phyloP scores from a whole-genome alignment of 2,797 vertebrate genomes.

The Sparus aurata region DNA sequence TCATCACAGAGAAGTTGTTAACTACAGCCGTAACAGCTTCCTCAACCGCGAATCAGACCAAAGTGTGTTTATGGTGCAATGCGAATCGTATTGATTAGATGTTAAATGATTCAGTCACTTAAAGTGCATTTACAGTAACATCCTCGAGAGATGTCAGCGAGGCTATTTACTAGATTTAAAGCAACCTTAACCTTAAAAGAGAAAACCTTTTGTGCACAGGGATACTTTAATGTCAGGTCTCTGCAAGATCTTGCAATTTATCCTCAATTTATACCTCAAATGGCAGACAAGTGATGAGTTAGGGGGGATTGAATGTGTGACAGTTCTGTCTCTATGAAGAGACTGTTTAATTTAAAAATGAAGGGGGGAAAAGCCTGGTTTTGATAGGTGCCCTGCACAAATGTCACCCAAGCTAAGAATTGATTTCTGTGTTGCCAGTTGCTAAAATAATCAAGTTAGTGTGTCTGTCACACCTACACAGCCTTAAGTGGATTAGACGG shows the following conservation, averaged over 20 bases:
- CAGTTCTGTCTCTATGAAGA: constrained; percentile 21
- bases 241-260: constrained; percentile 34
- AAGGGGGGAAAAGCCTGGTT: constrained; percentile 3
- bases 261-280: constrained; percentile 35
- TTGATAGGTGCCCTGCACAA: constrained; percentile 38
- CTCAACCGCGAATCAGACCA: constrained; percentile 42
- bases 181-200: constrained; percentile 68
- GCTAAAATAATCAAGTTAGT: constrained; percentile 62
- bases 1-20: constrained; percentile 41
- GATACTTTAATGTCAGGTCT: constrained; percentile 50
- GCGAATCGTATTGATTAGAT: constrained; percentile 79
- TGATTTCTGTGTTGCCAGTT: constrained; percentile 42
- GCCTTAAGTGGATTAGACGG: constrained; percentile 58
- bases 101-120: constrained; percentile 84
- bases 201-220: constrained; percentile 49
- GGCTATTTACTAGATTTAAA: constrained; percentile 76
- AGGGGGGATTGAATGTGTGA: constrained; percentile 19
- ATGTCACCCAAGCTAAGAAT: constrained; percentile 17
- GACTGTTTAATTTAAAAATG: constrained; percentile 36
- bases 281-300: constrained; percentile 38
- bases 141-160: constrained; percentile 75
- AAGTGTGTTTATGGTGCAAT: constrained; percentile 70
- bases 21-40: constrained; percentile 48
- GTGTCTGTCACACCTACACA: constrained; percentile 39
- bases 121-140: constrained; percentile 84